Conservation (phyloP, 2,113 vertebrate genomes). For the Meles meles region DNA sequence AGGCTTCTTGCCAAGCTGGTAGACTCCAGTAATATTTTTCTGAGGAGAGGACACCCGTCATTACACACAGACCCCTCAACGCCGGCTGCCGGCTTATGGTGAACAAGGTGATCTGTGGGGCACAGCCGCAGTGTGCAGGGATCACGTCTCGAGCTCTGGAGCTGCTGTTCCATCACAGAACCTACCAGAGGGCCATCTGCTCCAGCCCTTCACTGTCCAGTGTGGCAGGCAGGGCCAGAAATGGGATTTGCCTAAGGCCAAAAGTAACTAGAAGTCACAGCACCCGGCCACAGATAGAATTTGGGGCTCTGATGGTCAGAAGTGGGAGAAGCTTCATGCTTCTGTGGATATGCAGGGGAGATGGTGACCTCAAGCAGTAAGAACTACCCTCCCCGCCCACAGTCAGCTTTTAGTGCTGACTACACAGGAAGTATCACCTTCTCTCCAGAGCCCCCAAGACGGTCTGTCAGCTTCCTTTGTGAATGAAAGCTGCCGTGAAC, state of each 20-base stretch:
- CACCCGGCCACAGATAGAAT: too few relatives aligned
- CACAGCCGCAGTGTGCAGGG: rapidly evolving
- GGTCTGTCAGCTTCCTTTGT: neutral
- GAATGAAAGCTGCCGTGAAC: neutral
- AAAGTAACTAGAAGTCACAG: neutral
- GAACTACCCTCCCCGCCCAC: rapidly evolving
- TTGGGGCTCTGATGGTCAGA: neutral
- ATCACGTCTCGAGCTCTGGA: neutral
- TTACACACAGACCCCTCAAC: rapidly evolving
- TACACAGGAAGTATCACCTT: too few relatives aligned
- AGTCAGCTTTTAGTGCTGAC: neutral
- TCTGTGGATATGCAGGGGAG: too few relatives aligned
- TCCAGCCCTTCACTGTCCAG: neutral
- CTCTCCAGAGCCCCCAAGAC: neutral
- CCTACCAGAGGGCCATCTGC: neutral
- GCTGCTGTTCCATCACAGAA: neutral
- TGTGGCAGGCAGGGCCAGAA: neutral
- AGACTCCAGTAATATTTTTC: constrained; percentile 79
- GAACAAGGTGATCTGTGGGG: too few relatives aligned
- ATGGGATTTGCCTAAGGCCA: neutral
- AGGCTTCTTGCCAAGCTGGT: constrained; percentile 51
- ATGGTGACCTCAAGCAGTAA: neutral
- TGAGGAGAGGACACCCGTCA: constrained; percentile 55
- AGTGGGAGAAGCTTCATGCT: neutral
- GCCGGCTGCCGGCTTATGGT: rapidly evolving